A percentile compares a stretch with the other conserved stretches of the same genome.
Evolutionary conservation across 1,140 invertebrate genomes (phyloP).

Genomic region (Caerostris extrusa): DNA sequence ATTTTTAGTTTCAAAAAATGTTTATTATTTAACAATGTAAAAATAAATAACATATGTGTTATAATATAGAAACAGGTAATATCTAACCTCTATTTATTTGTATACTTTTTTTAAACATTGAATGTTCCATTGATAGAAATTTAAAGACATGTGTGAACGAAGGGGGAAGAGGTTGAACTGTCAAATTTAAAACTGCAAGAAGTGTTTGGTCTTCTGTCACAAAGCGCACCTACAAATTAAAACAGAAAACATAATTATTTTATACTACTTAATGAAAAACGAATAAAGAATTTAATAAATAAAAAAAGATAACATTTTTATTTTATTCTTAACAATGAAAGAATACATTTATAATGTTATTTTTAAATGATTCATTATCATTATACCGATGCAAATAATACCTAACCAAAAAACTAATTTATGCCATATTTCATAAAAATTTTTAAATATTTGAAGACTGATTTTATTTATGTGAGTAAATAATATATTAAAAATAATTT

Average conservation of each 20-base stretch:
- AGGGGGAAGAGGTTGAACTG: conserved; percentile 74
- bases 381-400: no score
- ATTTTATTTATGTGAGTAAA: no score
- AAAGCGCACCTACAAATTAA: conserved; percentile 69
- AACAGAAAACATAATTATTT: neutral
- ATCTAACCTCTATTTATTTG: conserved; percentile 28
- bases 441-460: no score
- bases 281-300: no score
- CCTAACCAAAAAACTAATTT: no score
- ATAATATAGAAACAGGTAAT: neutral
- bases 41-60: neutral
- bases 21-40: neutral
- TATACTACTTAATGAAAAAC: no score
- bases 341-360: no score
- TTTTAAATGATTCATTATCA: no score
- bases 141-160: conserved; percentile 66
- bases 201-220: conserved; percentile 66
- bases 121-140: conserved; percentile 68
- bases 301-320: no score
- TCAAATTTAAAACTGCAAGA: conserved; percentile 58
- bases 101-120: conserved; percentile 70
- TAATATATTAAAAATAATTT: no score
- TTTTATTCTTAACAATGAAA: no score
- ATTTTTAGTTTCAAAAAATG: neutral
- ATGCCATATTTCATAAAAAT: no score